Conservation (phyloP, 1,140 invertebrate genomes). For the Drosophila parvula region DNA sequence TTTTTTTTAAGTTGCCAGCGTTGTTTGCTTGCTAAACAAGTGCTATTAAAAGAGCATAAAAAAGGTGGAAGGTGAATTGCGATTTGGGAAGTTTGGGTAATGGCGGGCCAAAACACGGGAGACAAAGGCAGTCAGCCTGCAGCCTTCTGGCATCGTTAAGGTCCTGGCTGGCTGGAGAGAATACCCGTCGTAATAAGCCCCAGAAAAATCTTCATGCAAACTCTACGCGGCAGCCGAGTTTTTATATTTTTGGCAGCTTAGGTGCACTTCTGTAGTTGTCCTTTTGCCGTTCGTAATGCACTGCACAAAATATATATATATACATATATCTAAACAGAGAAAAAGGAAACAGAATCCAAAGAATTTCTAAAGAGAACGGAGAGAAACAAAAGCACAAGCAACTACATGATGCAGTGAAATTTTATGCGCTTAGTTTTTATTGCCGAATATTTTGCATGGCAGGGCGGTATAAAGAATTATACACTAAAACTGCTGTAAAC, state of each 20-base stretch:
- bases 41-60: constrained; percentile 80
- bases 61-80: constrained; percentile 67
- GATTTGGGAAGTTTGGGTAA: constrained; percentile 17
- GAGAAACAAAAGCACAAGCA: constrained; percentile 31
- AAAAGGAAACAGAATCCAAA: constrained; percentile 12
- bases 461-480: constrained; percentile 52
- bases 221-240: constrained; percentile 33
- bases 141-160: constrained; percentile 59
- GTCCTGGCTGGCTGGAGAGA: constrained; percentile 33
- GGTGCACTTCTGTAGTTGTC: constrained; percentile 75
- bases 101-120: neutral
- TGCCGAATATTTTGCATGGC: constrained; percentile 56
- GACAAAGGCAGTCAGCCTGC: constrained; percentile 27
- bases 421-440: constrained; percentile 71
- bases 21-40: constrained; percentile 81
- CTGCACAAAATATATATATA: constrained; percentile 33
- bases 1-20: constrained; percentile 73
- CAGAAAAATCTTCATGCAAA: constrained; percentile 51
- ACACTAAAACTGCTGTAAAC: constrained; percentile 57
- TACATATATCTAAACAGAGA: neutral
- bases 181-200: constrained; percentile 54
- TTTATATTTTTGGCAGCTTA: constrained; percentile 67
- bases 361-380: constrained; percentile 22
- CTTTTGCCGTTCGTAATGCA: constrained; percentile 62
- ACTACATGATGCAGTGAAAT: constrained; percentile 63